These are phyloP conservation scores for Dicyrtoma fusca DNA, from an alignment of 2,888 invertebrate species.

Conservation along the genomic window DNA sequence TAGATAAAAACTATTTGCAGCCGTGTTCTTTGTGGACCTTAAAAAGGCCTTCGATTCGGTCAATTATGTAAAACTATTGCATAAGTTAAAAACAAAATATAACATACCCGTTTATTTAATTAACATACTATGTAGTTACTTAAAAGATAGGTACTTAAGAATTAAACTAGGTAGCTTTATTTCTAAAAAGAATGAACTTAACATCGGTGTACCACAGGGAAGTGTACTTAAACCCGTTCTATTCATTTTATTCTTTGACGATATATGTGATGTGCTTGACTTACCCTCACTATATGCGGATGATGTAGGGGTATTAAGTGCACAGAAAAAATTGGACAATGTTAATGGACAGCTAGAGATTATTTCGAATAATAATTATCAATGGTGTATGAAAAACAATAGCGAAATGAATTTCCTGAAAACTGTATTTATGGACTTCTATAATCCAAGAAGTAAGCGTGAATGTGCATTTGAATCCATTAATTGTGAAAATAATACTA, in stretches of 20 bases:
- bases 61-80: background rate
- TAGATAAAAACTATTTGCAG: background rate
- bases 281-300: background rate
- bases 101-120: background rate
- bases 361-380: background rate
- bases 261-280: background rate
- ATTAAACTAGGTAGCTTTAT: background rate
- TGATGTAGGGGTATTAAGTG: background rate
- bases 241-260: background rate
- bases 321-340: background rate
- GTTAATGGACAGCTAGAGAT: background rate
- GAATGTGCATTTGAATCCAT: background rate
- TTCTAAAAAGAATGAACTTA: background rate
- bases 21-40: background rate
- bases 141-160: background rate
- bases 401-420: background rate
- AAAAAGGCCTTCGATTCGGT: constrained; percentile 18
- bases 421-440: too few relatives aligned
- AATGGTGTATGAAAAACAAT: background rate
- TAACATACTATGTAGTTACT: background rate
- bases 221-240: background rate
- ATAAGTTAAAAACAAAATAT: background rate
- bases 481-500: background rate
- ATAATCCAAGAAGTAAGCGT: too few relatives aligned
- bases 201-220: background rate